Conservation (phyloP, 2,113 vertebrate species). For the Anguilla japonica region DNA sequence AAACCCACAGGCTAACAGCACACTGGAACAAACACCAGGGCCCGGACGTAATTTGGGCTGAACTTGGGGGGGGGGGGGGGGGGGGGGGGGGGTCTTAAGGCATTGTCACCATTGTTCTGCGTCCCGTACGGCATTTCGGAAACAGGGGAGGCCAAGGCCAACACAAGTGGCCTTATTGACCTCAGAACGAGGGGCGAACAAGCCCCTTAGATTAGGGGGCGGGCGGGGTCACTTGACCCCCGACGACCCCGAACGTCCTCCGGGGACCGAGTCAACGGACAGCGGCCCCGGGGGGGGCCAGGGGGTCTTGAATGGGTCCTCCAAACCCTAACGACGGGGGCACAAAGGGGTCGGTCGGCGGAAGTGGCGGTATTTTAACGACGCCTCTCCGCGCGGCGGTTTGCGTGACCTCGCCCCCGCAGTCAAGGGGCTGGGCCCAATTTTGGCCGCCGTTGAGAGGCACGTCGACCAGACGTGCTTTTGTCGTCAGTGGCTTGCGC, state of each 20-base stretch:
- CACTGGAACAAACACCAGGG: background rate
- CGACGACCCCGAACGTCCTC: slow-evolving; percentile 8
- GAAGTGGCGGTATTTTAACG: background rate
- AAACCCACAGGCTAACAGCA: background rate
- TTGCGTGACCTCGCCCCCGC: background rate
- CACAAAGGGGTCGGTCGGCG: background rate
- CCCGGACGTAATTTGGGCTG: background rate
- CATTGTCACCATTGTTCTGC: slow-evolving; percentile 1
- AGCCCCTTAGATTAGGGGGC: slow-evolving; percentile 12
- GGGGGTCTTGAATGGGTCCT: background rate
- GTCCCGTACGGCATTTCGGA: background rate
- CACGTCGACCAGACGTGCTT: background rate
- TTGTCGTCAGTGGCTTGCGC: background rate
- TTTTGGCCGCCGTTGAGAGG: background rate
- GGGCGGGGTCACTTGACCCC: slow-evolving; percentile 20
- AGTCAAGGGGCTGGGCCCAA: background rate
- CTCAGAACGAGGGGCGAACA: background rate
- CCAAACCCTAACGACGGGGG: background rate
- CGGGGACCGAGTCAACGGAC: background rate
- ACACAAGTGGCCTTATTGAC: slow-evolving; percentile 14
- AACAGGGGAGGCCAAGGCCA: slow-evolving; percentile 22
- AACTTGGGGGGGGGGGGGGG: background rate
- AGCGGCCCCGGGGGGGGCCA: background rate
- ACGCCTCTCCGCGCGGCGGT: background rate
- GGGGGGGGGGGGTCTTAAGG: too few species aligned